A percentile compares a stretch with the other conserved stretches of the same genome.
These are phyloP conservation scores for Microcebus lehilahytsara DNA, from an alignment of 2,113 vertebrate genomes.

Conservation along the genomic window DNA sequence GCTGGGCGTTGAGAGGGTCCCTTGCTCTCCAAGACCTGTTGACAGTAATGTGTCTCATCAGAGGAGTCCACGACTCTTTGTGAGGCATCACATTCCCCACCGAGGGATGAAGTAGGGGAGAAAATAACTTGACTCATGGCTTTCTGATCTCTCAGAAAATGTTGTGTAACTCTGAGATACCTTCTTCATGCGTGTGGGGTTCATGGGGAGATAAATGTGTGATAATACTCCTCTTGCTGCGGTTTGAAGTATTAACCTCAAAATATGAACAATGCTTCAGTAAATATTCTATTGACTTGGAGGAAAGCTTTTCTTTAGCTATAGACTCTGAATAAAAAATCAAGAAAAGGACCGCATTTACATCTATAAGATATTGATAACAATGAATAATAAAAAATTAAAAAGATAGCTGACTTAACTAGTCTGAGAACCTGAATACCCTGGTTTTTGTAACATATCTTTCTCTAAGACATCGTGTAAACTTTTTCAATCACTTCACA, in stretches of 20 bases:
- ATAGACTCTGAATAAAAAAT: background rate
- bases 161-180: background rate
- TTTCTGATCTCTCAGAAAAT: background rate
- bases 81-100: background rate
- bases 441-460: background rate
- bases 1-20: background rate
- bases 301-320: background rate
- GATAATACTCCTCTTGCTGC: background rate
- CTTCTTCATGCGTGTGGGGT: background rate
- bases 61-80: background rate
- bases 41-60: background rate
- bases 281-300: background rate
- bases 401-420: background rate
- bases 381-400: background rate
- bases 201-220: background rate
- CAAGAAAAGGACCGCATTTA: background rate
- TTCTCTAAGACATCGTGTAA: background rate
- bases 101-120: background rate
- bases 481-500: background rate
- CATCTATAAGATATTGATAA: background rate
- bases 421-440: background rate
- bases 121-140: background rate
- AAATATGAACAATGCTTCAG: background rate
- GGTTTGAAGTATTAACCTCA: background rate
- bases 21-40: background rate